Evolutionary conservation across 2,797 vertebrate genomes (phyloP).

Genomic region (Gobionotothen gibberifrons): DNA sequence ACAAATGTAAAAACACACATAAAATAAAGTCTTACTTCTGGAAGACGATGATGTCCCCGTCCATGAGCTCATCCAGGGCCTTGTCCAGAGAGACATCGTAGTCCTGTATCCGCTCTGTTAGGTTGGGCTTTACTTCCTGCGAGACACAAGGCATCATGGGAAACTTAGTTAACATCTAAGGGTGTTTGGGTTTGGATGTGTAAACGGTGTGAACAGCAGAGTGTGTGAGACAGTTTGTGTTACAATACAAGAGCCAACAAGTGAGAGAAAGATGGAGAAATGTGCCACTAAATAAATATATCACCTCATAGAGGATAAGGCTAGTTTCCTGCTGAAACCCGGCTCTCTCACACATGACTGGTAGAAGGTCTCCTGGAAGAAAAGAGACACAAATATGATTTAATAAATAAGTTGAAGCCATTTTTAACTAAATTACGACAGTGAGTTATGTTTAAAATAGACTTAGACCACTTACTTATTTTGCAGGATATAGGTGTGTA

Average conservation of each 20-base stretch:
- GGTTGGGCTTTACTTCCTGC: slow-evolving; percentile 99
- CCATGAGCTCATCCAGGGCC: slow-evolving; percentile 99
- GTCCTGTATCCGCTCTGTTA: slow-evolving; percentile 99
- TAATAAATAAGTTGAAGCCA: neutral
- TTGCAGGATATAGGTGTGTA: slow-evolving; percentile 99
- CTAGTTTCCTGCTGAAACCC: slow-evolving; percentile 99
- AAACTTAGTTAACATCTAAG: slow-evolving; percentile 11
- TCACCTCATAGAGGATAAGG: slow-evolving; percentile 99
- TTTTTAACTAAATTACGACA: neutral
- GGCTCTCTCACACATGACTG: slow-evolving; percentile 99
- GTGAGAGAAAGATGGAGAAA: slow-evolving; percentile 23
- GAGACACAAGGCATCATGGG: slow-evolving; percentile 37
- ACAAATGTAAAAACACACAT: neutral
- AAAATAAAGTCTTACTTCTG: slow-evolving; percentile 89
- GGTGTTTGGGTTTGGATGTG: neutral
- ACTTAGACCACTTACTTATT: slow-evolving; percentile 91
- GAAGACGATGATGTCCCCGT: slow-evolving; percentile 99
- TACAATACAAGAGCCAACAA: slow-evolving; percentile 14
- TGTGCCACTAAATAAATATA: slow-evolving; percentile 48
- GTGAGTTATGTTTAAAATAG: neutral
- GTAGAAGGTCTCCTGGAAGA: slow-evolving; percentile 94
- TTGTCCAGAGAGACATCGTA: slow-evolving; percentile 99
- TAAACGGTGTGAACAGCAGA: slow-evolving; percentile 21
- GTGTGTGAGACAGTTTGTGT: slow-evolving; percentile 1
- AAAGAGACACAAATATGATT: slow-evolving; percentile 20